These are phyloP conservation scores for Choloepus hoffmanni DNA, from an alignment of 2,113 vertebrate genomes.

Conservation along the genomic window DNA sequence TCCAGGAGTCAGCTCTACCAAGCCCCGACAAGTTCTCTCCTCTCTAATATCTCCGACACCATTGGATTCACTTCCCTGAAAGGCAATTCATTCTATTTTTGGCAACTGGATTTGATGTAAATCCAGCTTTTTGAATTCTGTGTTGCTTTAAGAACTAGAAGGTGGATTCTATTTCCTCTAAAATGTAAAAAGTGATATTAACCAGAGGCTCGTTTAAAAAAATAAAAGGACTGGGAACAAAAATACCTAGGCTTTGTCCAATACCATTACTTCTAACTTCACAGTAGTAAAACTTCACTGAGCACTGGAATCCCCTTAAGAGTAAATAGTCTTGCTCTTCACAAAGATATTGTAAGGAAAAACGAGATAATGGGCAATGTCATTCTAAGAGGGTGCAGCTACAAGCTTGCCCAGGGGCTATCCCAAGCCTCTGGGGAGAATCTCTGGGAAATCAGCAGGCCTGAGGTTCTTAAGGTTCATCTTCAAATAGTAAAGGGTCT, in stretches of 20 bases:
- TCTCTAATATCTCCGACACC: not conserved
- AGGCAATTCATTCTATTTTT: not conserved
- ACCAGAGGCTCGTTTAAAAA: not conserved
- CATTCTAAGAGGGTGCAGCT: not conserved
- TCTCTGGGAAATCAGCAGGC: not conserved
- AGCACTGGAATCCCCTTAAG: not conserved
- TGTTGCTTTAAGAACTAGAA: slow-evolving; percentile 10
- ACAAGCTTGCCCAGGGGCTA: not conserved
- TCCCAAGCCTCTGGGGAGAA: not conserved
- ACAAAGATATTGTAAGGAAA: not conserved
- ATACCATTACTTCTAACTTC: not conserved
- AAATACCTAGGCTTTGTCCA: not conserved
- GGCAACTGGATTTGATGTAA: not conserved
- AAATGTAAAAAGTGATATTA: not conserved
- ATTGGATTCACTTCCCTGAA: not conserved
- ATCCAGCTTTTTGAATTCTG: not conserved
- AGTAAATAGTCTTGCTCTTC: not conserved
- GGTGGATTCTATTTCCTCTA: not conserved
- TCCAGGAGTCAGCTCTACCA: too few species aligned
- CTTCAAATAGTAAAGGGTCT: not conserved
- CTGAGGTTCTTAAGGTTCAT: not conserved
- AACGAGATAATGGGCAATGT: not conserved
- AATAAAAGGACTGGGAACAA: not conserved
- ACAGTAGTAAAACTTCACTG: not conserved
- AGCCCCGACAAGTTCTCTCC: not conserved